Base-by-base conservation (phyloP, 2,888 invertebrate species). In the Drosophila testacea region DNA sequence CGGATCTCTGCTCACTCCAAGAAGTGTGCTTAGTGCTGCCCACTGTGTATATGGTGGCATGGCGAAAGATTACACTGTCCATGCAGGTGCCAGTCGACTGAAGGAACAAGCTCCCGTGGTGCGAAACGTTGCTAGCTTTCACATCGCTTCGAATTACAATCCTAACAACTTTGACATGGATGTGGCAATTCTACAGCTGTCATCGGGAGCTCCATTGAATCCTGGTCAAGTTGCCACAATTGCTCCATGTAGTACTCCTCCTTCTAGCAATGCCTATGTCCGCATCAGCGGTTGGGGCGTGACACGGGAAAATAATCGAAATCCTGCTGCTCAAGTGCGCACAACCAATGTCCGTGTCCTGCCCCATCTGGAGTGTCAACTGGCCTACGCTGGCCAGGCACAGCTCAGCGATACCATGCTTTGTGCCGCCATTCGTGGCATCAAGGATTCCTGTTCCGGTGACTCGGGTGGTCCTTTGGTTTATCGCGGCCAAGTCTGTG, bases 401-500 rank as follows among this genome's bases (percentile, higher is more conserved):
- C 55, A 67, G 32, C 36, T 92, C 2, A 88, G 83, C 3, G 83
- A 84, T 50, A 86, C 91, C 4, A 92, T 92, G 92, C 73, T 92
- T 16, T 92, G 92, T 66, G 91, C 92, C 0, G 75, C 88, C 0
- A 69, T 86, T 13, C 76, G 88, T 0, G 90, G 90, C 7, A 61
- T 81, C 3, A 82, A 72, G 44, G 92, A 92, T 68, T 88, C 92
- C 1, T 92, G 92, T 55, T 82, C 84, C 2, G 92, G 92, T 0
- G 92, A 92, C 64, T 92, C 92, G 2, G 92, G 92, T 5, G 92
- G 92, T 3, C 92, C 92, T 0, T 72, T 90, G 22, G 88, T 91
- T 3, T 86, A 79, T 41, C 86, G 90, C 3, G 89, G 89, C 0
- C 76, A 84, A 34, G 82, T 92, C 78, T 80, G 92, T 95, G 96